Evolutionary conservation across 2,113 vertebrate species (phyloP).

Genomic region (Chaetura pelagica): DNA sequence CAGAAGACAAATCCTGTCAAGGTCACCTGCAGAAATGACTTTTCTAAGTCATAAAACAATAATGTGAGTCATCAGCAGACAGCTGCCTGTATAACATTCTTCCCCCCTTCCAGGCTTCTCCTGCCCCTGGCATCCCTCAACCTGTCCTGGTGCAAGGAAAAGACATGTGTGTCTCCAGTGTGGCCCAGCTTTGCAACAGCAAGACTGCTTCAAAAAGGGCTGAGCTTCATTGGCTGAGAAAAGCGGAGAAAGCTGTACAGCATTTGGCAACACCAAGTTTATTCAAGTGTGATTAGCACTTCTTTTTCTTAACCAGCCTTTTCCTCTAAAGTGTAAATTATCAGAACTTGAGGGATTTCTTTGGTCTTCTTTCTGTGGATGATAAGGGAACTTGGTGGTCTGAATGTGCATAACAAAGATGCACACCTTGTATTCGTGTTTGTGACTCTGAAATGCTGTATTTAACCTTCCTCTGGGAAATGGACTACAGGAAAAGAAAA

Average conservation of each 20-base stretch:
- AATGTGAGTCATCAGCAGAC: not conserved
- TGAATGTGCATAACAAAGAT: not conserved
- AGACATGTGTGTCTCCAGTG: not conserved
- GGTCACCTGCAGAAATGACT: constrained; percentile 45
- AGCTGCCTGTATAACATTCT: not conserved
- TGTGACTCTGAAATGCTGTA: not conserved
- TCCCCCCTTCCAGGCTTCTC: fast-evolving
- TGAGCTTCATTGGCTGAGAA: not conserved
- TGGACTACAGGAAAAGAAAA: constrained; percentile 49
- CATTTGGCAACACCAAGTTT: not conserved
- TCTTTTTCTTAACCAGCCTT: not conserved
- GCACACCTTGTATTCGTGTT: not conserved
- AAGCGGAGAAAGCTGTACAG: not conserved
- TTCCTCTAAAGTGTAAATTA: constrained; percentile 4
- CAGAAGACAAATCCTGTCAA: constrained; percentile 36
- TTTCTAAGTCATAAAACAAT: constrained; percentile 56
- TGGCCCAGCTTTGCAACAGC: not conserved
- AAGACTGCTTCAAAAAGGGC: not conserved
- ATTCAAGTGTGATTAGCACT: not conserved
- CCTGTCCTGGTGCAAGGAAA: not conserved
- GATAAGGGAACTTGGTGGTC: not conserved
- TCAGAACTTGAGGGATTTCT: not conserved
- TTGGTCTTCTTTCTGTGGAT: not conserved
- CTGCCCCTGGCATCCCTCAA: not conserved
- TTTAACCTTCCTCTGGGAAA: constrained; percentile 44